Base-by-base conservation (phyloP, 2,888 invertebrate species). In the Hydraecia micacea region DNA sequence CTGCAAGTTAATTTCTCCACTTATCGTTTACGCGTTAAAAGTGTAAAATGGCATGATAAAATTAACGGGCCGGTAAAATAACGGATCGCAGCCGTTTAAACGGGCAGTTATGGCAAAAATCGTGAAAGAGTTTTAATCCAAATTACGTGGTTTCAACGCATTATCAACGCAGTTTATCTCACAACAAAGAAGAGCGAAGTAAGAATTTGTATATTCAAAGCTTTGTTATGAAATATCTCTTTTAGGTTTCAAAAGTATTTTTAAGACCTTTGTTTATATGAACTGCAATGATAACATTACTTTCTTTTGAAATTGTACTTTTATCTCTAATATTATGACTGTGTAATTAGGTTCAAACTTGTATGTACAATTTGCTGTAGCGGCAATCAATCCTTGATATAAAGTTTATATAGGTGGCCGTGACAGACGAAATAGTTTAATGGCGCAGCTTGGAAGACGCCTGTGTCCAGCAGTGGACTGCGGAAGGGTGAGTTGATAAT, bases 71-170 rank as follows among this genome's bases (percentile, higher is more conserved):
- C 11, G 49, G 62, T 73, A 67, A 67, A 83, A 70, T 32, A 60
- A 65, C 9, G 63, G 55, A 86, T 60, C 25, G 28, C 58, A 58
- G n/a, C 36, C 60, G 68, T 72, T 75, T 32, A n/a, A 83, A 32
- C 52, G 42, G n/a, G 18, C 7, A 15, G 70, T 28, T 42, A 55
- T 67, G 60, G 25, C 9, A 78, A 46, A 84, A 67, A 46, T 2
- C 6, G 52, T 60, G n/a, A 36, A 82, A 75, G 49, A 63, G 58
- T 86, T 62, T 81, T 73, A 83, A 86, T 71, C 15, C 62, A 9
- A 72, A 83, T 83, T 83, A 75, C 63, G 63, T 65, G 71, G 68
- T 68, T 65, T 36, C 28, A 42, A 60, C 55, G 67, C 49, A n/a
- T 86, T 67, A 28, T 49, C 36, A 46, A 67, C 52, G 63, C 62